phyloP scores from a whole-genome alignment of 2,888 invertebrate species.

The Pardosa pseudoannulata region DNA sequence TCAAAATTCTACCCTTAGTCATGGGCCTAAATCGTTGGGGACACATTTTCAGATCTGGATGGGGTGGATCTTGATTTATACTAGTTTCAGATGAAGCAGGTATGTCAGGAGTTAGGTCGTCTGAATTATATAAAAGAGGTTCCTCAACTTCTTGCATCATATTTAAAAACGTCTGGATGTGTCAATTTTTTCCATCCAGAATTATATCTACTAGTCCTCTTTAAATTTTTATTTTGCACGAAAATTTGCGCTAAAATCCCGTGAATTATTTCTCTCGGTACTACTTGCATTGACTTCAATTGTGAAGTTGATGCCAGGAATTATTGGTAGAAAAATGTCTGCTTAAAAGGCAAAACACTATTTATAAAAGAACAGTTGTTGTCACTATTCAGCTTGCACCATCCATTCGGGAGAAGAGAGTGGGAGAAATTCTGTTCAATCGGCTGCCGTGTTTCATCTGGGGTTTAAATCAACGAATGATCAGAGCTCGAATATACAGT shows the following conservation, averaged over 20 bases:
- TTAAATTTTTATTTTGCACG: neutral
- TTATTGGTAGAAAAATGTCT: neutral
- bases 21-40: slow-evolving; percentile 75
- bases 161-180: neutral
- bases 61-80: neutral
- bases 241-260: neutral
- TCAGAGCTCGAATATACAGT: no score
- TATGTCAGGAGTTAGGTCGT: neutral
- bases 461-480: no score
- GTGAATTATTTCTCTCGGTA: neutral
- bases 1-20: slow-evolving; percentile 77
- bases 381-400: no score
- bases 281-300: neutral
- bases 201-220: neutral
- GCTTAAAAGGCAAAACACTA: neutral
- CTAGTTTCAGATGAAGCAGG: neutral
- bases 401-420: no score
- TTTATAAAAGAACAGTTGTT: no score
- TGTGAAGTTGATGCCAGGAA: neutral
- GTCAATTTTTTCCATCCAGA: neutral
- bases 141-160: slow-evolving; percentile 13
- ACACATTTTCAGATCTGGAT: neutral
- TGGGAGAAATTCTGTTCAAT: no score
- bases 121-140: neutral
- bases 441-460: no score